Conservation (phyloP, 2,888 invertebrate genomes). For the Acanthosoma haemorrhoidale region DNA sequence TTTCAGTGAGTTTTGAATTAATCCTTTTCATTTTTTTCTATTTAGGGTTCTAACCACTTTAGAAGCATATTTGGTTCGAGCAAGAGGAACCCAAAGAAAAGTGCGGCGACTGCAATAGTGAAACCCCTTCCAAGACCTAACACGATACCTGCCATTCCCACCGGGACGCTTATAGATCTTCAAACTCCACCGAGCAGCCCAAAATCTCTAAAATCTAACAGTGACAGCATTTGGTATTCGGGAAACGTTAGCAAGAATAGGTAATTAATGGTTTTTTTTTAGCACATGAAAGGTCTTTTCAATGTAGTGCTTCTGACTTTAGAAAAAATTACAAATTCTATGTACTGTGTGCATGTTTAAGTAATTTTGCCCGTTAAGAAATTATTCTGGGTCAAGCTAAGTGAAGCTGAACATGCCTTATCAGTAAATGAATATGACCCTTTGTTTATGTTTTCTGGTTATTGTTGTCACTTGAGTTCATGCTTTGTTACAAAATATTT, state of each 20-base stretch:
- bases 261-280: background rate
- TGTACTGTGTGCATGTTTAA: no score
- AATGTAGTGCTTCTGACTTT: no score
- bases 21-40: background rate
- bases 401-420: background rate
- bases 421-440: background rate
- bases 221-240: slow-evolving; percentile 70
- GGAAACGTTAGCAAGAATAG: slow-evolving; percentile 50
- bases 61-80: slow-evolving; percentile 33
- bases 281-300: no score
- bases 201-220: slow-evolving; percentile 67
- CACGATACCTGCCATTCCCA: slow-evolving; percentile 45
- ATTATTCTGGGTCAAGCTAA: background rate
- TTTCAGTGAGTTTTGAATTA: no score
- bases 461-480: background rate
- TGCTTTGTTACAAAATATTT: background rate
- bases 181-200: slow-evolving; percentile 70
- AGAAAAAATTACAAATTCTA: no score
- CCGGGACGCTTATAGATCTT: slow-evolving; percentile 61
- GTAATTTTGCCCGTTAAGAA: background rate
- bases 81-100: slow-evolving; percentile 29
- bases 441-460: slow-evolving; percentile 13
- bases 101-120: slow-evolving; percentile 34
- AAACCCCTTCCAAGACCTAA: slow-evolving; percentile 34
- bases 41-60: slow-evolving; percentile 24